Conservation (phyloP, 2,888 invertebrate species). For the Noctua pronuba region DNA sequence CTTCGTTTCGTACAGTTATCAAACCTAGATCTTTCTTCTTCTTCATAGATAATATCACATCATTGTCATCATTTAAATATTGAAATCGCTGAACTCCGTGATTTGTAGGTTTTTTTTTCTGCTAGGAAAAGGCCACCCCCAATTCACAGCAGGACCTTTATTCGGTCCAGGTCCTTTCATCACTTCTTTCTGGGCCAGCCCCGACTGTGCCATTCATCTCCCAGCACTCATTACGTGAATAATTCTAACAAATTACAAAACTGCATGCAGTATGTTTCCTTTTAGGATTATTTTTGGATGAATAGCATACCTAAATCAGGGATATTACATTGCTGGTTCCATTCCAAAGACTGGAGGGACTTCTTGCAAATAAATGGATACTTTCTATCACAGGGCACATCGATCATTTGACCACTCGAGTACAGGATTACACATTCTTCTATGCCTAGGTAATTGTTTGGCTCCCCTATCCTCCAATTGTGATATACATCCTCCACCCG, state of each 20-base stretch:
- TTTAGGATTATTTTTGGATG: not conserved
- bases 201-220: too few species aligned
- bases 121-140: not conserved
- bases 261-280: not conserved
- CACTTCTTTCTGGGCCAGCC: not conserved
- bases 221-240: not conserved
- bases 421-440: slow-evolving; percentile 7
- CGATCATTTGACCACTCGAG: not conserved
- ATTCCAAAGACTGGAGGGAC: slow-evolving; percentile 30
- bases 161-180: rapidly evolving
- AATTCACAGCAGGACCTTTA: not conserved
- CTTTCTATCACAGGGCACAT: not conserved
- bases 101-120: not conserved
- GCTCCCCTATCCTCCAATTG: slow-evolving; percentile 19
- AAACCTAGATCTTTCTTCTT: too few species aligned
- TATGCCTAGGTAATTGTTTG: slow-evolving; percentile 4
- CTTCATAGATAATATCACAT: too few species aligned
- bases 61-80: too few species aligned
- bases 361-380: slow-evolving; percentile 33
- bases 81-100: too few species aligned
- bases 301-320: slow-evolving; percentile 27
- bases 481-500: slow-evolving; percentile 33
- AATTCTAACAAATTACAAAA: not conserved
- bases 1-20: not conserved
- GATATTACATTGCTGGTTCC: slow-evolving; percentile 30